Evolutionary conservation across 2,797 vertebrate genomes (phyloP).

Genomic region (Harpagifer antarcticus): DNA sequence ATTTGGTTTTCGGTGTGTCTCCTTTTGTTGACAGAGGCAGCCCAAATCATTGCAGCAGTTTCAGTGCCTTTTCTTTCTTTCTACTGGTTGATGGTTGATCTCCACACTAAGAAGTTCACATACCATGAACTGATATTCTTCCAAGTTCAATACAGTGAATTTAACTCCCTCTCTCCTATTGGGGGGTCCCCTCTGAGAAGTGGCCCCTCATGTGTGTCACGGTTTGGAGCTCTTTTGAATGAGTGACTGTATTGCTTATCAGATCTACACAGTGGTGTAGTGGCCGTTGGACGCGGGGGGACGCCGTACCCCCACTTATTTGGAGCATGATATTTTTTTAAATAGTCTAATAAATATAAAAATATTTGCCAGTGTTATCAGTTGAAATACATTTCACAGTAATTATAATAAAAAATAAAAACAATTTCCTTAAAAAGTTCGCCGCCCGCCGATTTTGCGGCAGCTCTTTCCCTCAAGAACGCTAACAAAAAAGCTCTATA

Average conservation of each 20-base stretch:
- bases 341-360: too few species aligned
- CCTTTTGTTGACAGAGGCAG: conserved; percentile 17
- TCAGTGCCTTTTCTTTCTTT: conserved; percentile 12
- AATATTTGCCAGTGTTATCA: too few species aligned
- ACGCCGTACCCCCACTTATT: too few species aligned
- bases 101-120: conserved; percentile 29
- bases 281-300: too few species aligned
- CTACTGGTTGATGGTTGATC: background rate
- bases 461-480: too few species aligned
- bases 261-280: too few species aligned
- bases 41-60: background rate
- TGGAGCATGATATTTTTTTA: too few species aligned
- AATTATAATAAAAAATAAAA: too few species aligned
- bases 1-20: conserved; percentile 12
- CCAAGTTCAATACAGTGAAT: conserved; percentile 31
- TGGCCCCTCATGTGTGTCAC: conserved; percentile 33
- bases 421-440: too few species aligned
- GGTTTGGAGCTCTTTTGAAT: conserved; percentile 49
- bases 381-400: too few species aligned
- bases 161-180: conserved; percentile 8
- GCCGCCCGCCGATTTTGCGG: too few species aligned
- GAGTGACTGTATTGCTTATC: conserved; percentile 50
- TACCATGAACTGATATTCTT: conserved; percentile 26
- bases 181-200: conserved; percentile 17
- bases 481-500: too few species aligned